A percentile compares a stretch with the other conserved stretches of the same genome.
These are phyloP conservation scores for Triops cancriformis DNA, from an alignment of 1,140 invertebrate genomes.

Conservation along the genomic window DNA sequence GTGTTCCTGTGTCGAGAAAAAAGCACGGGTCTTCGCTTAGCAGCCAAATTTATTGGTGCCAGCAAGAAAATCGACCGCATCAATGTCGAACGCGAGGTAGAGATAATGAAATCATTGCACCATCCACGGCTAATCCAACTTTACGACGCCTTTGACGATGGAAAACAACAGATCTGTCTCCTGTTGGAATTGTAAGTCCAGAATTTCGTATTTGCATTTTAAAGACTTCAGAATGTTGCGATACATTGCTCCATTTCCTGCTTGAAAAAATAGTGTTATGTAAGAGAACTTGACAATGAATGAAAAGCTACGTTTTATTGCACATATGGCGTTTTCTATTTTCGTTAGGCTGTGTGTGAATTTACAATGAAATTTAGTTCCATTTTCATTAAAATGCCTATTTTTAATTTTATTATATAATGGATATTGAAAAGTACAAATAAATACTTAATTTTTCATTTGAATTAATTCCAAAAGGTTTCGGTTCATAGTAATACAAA, in stretches of 20 bases:
- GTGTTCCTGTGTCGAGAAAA: slow-evolving; percentile 88
- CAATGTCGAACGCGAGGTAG: slow-evolving; percentile 89
- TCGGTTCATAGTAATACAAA: no score
- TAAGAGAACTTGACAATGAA: no score
- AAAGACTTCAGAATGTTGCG: neutral
- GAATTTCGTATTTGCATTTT: neutral
- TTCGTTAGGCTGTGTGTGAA: no score
- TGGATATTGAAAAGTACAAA: no score
- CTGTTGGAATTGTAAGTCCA: slow-evolving; percentile 88
- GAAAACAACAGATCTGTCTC: slow-evolving; percentile 81
- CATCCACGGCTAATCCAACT: slow-evolving; percentile 90
- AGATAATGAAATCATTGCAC: slow-evolving; percentile 88
- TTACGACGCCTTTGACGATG: slow-evolving; percentile 84
- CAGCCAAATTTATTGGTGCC: slow-evolving; percentile 86
- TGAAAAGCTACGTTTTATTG: no score
- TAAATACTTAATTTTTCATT: no score
- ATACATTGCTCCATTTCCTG: neutral
- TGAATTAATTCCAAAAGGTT: no score
- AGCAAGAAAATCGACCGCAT: slow-evolving; percentile 73
- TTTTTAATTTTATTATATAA: no score
- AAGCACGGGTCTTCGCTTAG: slow-evolving; percentile 64
- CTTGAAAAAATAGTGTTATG: no score
- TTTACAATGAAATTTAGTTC: no score
- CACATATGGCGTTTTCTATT: no score
- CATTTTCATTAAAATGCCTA: no score